Percentiles rank a stretch among this genome's conserved stretches.
Evolutionary conservation across 2,113 vertebrate genomes (phyloP).

Genomic region (Propithecus coquereli): DNA sequence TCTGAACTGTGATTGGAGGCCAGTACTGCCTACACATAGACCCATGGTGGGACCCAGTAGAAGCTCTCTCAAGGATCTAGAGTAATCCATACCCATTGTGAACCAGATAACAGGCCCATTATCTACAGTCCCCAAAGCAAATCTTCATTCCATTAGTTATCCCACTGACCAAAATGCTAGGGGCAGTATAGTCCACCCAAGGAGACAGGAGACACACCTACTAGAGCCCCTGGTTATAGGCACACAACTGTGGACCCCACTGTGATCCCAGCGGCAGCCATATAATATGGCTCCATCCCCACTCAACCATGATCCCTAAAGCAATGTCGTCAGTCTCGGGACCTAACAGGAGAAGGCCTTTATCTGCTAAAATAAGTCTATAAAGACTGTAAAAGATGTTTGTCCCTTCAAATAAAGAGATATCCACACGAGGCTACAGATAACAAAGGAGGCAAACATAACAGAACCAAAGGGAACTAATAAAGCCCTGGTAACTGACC

Average conservation of each 20-base stretch:
- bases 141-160: not conserved
- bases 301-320: not conserved
- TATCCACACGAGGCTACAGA: not conserved
- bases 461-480: not conserved
- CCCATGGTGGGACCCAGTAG: not conserved
- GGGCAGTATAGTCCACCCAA: not conserved
- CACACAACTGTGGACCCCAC: too few species aligned
- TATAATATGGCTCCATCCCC: not conserved
- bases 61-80: not conserved
- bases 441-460: not conserved
- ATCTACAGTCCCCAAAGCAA: not conserved
- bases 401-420: not conserved
- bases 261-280: not conserved
- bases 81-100: not conserved
- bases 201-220: not conserved
- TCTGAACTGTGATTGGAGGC: not conserved
- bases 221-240: not conserved
- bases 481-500: not conserved
- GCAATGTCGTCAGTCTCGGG: not conserved
- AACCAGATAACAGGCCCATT: not conserved
- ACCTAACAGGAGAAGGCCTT: not conserved
- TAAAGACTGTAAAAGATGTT: not conserved
- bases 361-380: not conserved
- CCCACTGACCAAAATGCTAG: not conserved
- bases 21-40: not conserved